Conservation (phyloP, 2,113 vertebrate genomes). For the Panthera tigris region DNA sequence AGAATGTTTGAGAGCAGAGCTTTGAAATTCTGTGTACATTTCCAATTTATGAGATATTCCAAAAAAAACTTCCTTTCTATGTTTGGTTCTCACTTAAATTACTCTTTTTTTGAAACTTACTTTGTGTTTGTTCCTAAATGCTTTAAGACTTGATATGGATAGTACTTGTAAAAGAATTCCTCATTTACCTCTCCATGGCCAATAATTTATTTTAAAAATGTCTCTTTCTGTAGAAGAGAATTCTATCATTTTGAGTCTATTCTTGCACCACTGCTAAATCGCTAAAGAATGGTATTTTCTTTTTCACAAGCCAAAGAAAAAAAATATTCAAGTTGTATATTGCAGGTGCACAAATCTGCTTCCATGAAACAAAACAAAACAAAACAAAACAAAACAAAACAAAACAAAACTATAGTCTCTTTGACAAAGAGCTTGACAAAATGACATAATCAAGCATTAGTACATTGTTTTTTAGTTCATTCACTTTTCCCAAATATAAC, state of each 20-base stretch:
- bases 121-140: background rate
- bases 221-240: background rate
- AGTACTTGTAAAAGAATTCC: background rate
- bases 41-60: background rate
- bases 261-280: background rate
- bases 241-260: background rate
- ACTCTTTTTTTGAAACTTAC: background rate
- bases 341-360: background rate
- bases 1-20: background rate
- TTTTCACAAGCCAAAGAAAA: background rate
- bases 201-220: background rate
- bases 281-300: background rate
- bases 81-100: background rate
- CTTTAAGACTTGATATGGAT: background rate
- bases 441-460: background rate
- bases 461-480: background rate
- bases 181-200: background rate
- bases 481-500: background rate
- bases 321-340: background rate
- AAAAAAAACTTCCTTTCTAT: background rate
- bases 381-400: no score
- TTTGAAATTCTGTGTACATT: background rate
- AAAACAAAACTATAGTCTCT: background rate
- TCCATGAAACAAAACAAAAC: background rate
- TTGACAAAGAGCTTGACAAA: background rate